Conservation (phyloP, 2,888 invertebrate genomes). For the Herminia tarsipennalis region DNA sequence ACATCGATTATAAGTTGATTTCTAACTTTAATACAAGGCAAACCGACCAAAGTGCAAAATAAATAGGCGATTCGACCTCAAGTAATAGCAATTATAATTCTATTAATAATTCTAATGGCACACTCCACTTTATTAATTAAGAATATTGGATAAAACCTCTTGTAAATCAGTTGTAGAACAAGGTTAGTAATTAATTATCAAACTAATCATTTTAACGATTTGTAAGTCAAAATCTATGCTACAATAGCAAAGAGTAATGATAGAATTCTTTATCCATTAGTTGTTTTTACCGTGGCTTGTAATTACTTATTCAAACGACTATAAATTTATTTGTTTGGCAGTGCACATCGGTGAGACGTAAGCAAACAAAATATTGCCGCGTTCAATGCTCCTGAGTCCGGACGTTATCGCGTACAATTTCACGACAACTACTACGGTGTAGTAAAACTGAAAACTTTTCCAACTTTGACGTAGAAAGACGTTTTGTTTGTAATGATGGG, state of each 20-base stretch:
- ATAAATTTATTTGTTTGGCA: too few relatives aligned
- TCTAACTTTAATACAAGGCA: too few relatives aligned
- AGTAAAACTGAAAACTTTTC: slow-evolving; percentile 39
- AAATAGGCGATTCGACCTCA: too few relatives aligned
- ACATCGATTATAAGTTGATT: too few relatives aligned
- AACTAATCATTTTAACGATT: slow-evolving; percentile 15
- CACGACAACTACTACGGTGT: slow-evolving; percentile 28
- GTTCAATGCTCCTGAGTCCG: slow-evolving; percentile 25
- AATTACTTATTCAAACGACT: too few relatives aligned
- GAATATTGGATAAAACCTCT: slow-evolving; percentile 6
- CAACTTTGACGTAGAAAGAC: slow-evolving; percentile 37
- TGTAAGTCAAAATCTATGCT: slow-evolving; percentile 6
- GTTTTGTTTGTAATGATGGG: slow-evolving; percentile 40
- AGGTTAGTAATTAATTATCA: slow-evolving; percentile 16
- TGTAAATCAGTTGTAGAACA: slow-evolving; percentile 18
- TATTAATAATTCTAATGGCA: too few relatives aligned
- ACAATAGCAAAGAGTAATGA: too few relatives aligned
- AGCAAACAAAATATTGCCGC: slow-evolving; percentile 19
- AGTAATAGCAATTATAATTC: too few relatives aligned
- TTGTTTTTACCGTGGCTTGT: too few relatives aligned
- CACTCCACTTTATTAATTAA: slow-evolving; percentile 20
- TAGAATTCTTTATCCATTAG: too few relatives aligned
- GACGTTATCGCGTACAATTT: slow-evolving; percentile 27
- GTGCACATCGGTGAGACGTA: too few relatives aligned
- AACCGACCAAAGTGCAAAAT: too few relatives aligned